Percentiles rank a stretch among this genome's conserved stretches.
phyloP scores from a whole-genome alignment of 2,797 vertebrate species.

The Argyrosomus regius region DNA sequence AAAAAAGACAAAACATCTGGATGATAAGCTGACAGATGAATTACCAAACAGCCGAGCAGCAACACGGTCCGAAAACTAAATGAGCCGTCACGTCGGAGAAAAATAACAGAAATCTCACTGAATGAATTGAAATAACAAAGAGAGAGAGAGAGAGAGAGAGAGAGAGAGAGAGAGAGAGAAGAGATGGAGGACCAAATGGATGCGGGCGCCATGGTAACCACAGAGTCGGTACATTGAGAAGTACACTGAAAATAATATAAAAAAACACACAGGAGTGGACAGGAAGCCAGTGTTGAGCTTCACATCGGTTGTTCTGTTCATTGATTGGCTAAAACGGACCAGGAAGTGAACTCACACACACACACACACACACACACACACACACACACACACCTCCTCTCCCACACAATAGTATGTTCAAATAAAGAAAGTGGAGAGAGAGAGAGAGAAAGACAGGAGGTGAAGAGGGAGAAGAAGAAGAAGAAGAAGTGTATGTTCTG shows the following conservation, averaged over 20 bases:
- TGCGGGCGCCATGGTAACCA: constrained; percentile 47
- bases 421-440: constrained; percentile 16
- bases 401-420: constrained; percentile 7
- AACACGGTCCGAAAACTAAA: background rate
- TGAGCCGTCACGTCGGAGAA: background rate
- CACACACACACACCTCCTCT: background rate
- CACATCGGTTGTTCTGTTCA: background rate
- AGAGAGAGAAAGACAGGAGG: constrained; percentile 11
- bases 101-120: background rate
- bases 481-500: constrained; percentile 73
- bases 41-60: background rate
- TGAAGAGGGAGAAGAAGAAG: constrained; percentile 56
- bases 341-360: constrained; percentile 44
- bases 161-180: background rate
- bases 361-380: background rate
- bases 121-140: constrained; percentile 4
- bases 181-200: constrained; percentile 27
- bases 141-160: background rate
- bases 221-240: constrained; percentile 18
- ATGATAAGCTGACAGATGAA: background rate
- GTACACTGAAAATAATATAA: background rate
- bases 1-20: background rate
- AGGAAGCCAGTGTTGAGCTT: constrained; percentile 13
- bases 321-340: constrained; percentile 21
- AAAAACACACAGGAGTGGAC: constrained; percentile 1